These are phyloP conservation scores for Micropoecilia bifurca DNA, from an alignment of 2,797 vertebrate species.

Conservation along the genomic window DNA sequence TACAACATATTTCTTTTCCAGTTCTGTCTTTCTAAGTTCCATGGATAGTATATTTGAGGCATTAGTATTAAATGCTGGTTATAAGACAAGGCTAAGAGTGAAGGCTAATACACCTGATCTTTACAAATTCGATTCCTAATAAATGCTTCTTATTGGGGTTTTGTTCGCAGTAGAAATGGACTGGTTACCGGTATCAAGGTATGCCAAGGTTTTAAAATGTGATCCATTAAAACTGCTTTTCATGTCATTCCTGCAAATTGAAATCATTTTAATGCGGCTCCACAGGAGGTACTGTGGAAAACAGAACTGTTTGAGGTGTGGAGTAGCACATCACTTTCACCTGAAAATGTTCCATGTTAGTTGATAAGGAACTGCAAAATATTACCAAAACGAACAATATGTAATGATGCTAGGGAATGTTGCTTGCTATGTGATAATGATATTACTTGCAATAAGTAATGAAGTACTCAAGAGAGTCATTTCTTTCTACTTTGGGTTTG, in stretches of 20 bases:
- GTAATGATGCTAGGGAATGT: background rate
- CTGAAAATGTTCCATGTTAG: background rate
- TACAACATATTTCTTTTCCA: slow-evolving; percentile 34
- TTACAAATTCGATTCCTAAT: slow-evolving; percentile 49
- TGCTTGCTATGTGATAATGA: background rate
- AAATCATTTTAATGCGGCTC: background rate
- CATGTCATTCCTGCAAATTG: background rate
- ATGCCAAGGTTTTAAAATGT: background rate
- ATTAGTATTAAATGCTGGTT: slow-evolving; percentile 25
- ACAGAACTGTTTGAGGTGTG: background rate
- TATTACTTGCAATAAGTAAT: background rate
- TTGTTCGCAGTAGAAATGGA: background rate
- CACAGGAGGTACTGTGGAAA: background rate
- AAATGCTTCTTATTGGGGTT: slow-evolving; percentile 1
- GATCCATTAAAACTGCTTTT: background rate
- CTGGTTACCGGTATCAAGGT: background rate
- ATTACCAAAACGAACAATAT: background rate
- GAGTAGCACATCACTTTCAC: background rate
- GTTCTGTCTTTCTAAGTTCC: slow-evolving; percentile 23
- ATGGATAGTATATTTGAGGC: slow-evolving; percentile 44
- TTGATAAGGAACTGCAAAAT: background rate
- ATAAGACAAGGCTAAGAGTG: slow-evolving; percentile 4
- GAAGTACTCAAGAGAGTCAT: background rate
- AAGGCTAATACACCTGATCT: slow-evolving; percentile 55
- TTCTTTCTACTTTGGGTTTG: background rate